Conservation (phyloP, 2,797 vertebrate species). For the Uromys caudimaculatus region DNA sequence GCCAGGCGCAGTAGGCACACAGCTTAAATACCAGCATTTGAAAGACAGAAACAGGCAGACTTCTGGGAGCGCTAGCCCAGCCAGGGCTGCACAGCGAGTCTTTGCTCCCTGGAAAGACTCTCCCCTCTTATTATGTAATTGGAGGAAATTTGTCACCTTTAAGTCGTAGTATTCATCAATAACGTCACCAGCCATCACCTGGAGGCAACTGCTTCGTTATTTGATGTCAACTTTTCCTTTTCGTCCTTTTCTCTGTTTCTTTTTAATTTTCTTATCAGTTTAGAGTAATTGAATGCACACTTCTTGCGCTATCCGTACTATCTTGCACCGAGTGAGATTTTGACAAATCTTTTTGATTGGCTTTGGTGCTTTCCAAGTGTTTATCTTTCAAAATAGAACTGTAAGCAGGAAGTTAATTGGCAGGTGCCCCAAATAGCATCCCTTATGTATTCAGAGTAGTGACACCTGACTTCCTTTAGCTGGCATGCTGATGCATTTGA, state of each 20-base stretch:
- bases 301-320: not conserved
- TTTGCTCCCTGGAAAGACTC: not conserved
- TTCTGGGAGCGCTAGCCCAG: not conserved
- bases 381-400: conserved; percentile 14
- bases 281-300: not conserved
- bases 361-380: not conserved
- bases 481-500: not conserved
- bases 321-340: not conserved
- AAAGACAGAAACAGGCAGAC: not conserved
- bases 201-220: not conserved
- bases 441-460: not conserved
- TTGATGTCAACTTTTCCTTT: not conserved
- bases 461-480: conserved; percentile 36
- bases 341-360: not conserved
- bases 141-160: not conserved
- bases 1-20: not conserved
- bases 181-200: not conserved
- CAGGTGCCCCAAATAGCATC: not conserved
- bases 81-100: not conserved
- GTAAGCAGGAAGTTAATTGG: conserved; percentile 43
- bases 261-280: not conserved
- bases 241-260: not conserved
- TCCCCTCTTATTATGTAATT: not conserved
- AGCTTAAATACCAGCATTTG: not conserved
- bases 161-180: not conserved